Conservation (phyloP, 2,888 invertebrate species). For the Hymenopus coronatus region DNA sequence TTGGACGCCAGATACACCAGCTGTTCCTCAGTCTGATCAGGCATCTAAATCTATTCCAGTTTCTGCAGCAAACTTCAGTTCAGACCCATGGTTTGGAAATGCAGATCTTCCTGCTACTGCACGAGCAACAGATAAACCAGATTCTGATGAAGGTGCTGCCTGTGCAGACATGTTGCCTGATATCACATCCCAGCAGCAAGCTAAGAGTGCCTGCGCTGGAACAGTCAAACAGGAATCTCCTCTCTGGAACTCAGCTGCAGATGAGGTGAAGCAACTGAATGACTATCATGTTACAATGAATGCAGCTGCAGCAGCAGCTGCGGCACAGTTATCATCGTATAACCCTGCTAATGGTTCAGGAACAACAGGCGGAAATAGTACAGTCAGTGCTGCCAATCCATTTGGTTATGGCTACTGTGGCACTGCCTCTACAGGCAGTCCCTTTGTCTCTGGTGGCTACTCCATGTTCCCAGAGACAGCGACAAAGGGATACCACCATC, state of each 20-base stretch:
- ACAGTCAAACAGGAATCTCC: conserved; percentile 39
- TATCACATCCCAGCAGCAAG: not conserved
- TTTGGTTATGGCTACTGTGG: conserved; percentile 39
- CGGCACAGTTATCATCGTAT: conserved; percentile 3
- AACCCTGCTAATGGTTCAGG: not conserved
- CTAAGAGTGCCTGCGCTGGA: not conserved
- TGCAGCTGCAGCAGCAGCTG: conserved; percentile 13
- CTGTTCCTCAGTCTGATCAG: not conserved
- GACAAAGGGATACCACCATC: conserved; percentile 6
- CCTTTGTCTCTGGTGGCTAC: conserved; percentile 25
- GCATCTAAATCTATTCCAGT: not conserved
- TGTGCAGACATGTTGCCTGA: not conserved
- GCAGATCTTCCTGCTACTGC: not conserved
- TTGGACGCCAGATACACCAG: not conserved
- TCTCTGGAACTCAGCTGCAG: conserved; percentile 40
- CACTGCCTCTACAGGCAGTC: conserved; percentile 4
- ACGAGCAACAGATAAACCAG: not conserved
- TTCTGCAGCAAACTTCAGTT: not conserved
- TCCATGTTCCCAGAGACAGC: conserved; percentile 17
- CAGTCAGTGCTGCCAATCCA: conserved; percentile 48
- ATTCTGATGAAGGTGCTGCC: not conserved
- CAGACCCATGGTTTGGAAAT: conserved; percentile 1
- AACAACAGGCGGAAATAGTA: not conserved
- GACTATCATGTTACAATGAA: conserved; percentile 42
- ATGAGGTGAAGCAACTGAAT: conserved; percentile 45